Evolutionary conservation across 2,797 vertebrate species (phyloP), one percentile per base, ranked within the genome.

Genomic region (Artibeus lituratus): DNA sequence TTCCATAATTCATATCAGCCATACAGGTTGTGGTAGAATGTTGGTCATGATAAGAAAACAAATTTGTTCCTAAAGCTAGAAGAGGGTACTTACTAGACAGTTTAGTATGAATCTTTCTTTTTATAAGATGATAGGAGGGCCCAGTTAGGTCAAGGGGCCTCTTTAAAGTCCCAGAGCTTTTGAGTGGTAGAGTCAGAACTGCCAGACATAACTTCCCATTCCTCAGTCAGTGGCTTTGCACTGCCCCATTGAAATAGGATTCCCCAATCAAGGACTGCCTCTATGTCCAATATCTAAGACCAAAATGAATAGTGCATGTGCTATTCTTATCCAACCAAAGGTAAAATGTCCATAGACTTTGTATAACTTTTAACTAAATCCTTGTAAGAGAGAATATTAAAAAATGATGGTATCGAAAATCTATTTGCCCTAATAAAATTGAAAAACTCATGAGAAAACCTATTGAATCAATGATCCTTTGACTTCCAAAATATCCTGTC

Each of bases 381-480:
- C 26, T 77, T 29, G 39, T 84, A 73, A 91, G 35, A 74, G 82
- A 83, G 10, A 32, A 70, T 67, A 96, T 88, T 55, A 76, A 76
- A 87, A 91, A 93, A n/a, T 19, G 3, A 86, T 44, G 10, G 32
- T 62, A 49, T 29, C 51, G 19, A 87, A 94, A 94, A 77, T 70
- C 29, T 18, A 88, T 53, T 92, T 94, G 42, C 35, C 69, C 22
- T 35, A 88, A 94, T 26, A 77, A 81, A 47, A 74, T 49, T 51
- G 26, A 94, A 90, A 96, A 84, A 51, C 7, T 59, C 44, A 29
- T 51, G 8, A 94, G n/a, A 87, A 9, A 87, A 80, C 7, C 15
- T 88, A 3, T 29, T 44, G 19, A 92, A 77, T 42, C 44, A 80
- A 49, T 87, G 69, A 85, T 82, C 22, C 87, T 97, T 82, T 94